Base-by-base conservation (phyloP, 2,113 vertebrate genomes). In the Stegastes partitus region DNA sequence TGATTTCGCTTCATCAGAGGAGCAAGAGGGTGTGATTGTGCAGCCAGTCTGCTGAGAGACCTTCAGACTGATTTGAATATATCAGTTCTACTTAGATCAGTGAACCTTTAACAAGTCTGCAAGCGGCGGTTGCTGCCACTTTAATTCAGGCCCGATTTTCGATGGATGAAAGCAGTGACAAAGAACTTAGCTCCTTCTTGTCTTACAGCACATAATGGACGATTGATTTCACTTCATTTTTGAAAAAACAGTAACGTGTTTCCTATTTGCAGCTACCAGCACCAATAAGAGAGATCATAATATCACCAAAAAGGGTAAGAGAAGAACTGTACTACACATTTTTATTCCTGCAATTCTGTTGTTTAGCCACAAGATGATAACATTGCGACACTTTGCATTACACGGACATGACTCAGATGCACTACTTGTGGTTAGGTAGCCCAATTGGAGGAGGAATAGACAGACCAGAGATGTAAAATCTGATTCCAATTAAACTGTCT, bases 251-350 rank as follows among this genome's bases (percentile, higher is more conserved):
- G 4, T 16, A 1, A 66, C 8, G 2, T 18, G 8, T 54, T 79
- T 89, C 15, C 57, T 77, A 87, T 93, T 72, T 66, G 2, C 79
- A 99, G 98, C 92, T 95, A 55, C 95, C 96, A 37, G 92, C 91
- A 81, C 95, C 97, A 69, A 95, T 99, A 77, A 93, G 93, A 85
- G 96, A 97, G 84, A 96, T 99, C 91, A 94, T 98, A 82, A 98
- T 99, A 84, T 99, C 98, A 67, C 94, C 96, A 57, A 99, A 99
- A 93, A 94, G 97, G 90, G 98, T 98, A 96, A 94, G 96, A 54
- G 2, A 16, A 71, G 6, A 2, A 11, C 15, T 31, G 11, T 55
- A 34, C 3, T 25, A 2, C 4, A 22, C 53, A 25, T 18, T 47
- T 9, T 51, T 61, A 14, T 63, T 23, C 15, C 50, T 91, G 91